These are phyloP conservation scores for Varanus salvator DNA, from an alignment of 2,113 vertebrate genomes.

Conservation along the genomic window DNA sequence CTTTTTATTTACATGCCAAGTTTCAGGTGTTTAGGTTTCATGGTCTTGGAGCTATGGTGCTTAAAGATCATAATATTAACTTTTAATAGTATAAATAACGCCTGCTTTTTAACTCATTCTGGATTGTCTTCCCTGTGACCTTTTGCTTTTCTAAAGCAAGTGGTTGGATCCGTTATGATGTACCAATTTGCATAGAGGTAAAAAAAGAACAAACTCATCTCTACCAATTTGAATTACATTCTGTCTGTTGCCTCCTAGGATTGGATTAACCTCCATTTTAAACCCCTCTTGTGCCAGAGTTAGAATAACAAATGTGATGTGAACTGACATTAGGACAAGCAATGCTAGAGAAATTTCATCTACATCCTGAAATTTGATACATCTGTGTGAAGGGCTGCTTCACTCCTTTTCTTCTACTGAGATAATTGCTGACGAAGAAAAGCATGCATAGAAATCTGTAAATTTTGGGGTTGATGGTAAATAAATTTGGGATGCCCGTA, in stretches of 20 bases:
- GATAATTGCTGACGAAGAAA: background rate
- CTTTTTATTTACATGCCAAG: background rate
- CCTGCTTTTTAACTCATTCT: background rate
- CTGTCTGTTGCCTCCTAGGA: constrained; percentile 47
- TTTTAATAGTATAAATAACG: accelerated
- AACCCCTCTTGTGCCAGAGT: constrained; percentile 46
- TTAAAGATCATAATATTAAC: no score
- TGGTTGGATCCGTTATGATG: background rate
- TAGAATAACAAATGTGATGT: constrained; percentile 43
- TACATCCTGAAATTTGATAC: constrained; percentile 25
- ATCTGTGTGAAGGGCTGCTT: constrained; percentile 1
- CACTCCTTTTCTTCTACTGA: background rate
- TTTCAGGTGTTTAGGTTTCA: no score
- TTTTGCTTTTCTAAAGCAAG: background rate
- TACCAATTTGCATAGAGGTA: constrained; percentile 38
- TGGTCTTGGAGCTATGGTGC: no score
- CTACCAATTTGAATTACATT: constrained; percentile 50
- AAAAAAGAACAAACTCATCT: constrained; percentile 37
- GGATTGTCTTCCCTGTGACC: accelerated
- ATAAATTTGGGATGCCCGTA: background rate
- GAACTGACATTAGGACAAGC: constrained; percentile 7
- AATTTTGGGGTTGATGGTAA: background rate
- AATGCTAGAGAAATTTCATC: constrained; percentile 23
- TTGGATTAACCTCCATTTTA: constrained; percentile 51
- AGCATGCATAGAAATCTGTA: background rate